Conservation (phyloP, 2,888 invertebrate genomes). For the Drosophila cognata region DNA sequence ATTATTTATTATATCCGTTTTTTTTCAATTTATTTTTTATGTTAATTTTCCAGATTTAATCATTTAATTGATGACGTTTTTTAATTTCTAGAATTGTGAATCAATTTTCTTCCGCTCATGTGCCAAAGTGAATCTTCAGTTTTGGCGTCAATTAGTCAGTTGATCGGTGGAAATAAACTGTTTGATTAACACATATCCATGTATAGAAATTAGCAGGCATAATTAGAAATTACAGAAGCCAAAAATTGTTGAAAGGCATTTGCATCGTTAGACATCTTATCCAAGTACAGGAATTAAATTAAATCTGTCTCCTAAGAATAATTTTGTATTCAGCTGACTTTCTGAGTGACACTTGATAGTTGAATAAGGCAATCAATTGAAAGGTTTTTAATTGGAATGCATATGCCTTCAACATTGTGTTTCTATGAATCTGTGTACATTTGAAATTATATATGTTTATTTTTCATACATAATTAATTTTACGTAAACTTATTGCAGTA, state of each 20-base stretch:
- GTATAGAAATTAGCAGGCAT: background rate
- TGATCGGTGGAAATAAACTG: too few species aligned
- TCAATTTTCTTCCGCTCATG: background rate
- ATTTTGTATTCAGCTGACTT: background rate
- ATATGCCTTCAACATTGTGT: background rate
- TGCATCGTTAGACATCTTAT: background rate
- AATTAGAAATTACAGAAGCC: background rate
- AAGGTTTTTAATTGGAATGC: background rate
- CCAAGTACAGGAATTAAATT: background rate
- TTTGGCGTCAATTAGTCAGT: background rate
- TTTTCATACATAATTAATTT: background rate
- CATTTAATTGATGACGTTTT: background rate
- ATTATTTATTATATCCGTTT: background rate
- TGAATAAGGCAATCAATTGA: background rate
- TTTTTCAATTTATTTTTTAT: background rate
- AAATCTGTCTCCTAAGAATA: background rate
- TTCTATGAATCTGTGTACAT: background rate
- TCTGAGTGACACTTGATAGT: background rate
- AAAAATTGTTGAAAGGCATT: background rate
- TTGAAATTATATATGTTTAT: background rate
- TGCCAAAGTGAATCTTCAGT: background rate
- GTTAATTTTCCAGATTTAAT: too few species aligned
- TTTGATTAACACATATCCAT: background rate
- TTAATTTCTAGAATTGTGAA: background rate
- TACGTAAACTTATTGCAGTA: slow-evolving; percentile 33